Percentiles rank a stretch among this genome's conserved stretches.
Evolutionary conservation across 2,797 vertebrate genomes (phyloP).

Genomic region (Coregonus suidteri): DNA sequence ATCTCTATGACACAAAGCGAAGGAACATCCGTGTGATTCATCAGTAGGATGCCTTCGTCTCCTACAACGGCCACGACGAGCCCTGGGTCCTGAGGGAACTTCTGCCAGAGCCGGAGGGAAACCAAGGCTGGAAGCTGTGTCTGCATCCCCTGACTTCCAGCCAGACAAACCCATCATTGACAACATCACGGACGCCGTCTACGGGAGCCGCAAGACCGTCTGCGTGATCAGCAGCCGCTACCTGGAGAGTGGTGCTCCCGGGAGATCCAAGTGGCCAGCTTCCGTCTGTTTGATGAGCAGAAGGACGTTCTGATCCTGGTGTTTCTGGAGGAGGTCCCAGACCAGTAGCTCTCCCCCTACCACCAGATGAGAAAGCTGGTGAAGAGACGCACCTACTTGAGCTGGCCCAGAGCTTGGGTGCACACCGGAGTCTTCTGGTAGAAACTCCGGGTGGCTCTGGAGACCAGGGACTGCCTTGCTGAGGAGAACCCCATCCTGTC

Average conservation of each 20-base stretch:
- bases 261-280: conserved; percentile 43
- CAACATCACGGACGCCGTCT: conserved; percentile 36
- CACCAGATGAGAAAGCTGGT: conserved; percentile 51
- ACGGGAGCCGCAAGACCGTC: conserved; percentile 51
- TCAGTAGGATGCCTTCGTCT: no score
- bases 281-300: conserved; percentile 55
- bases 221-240: not conserved
- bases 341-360: conserved; percentile 44
- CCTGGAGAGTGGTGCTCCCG: conserved; percentile 19
- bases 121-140: no score
- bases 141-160: no score
- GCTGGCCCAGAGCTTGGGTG: conserved; percentile 45
- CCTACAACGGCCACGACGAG: no score
- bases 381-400: conserved; percentile 52
- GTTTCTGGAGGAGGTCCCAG: conserved; percentile 59
- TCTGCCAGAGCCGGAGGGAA: no score
- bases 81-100: no score
- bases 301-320: conserved; percentile 17
- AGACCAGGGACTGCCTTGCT: no score
- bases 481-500: conserved; percentile 27
- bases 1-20: no score
- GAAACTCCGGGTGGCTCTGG: conserved; percentile 50
- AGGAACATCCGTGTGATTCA: no score
- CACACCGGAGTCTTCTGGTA: conserved; percentile 46
- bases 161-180: conserved; percentile 31